phyloP scores from a whole-genome alignment of 2,797 vertebrate genomes.

The Chanos chanos region DNA sequence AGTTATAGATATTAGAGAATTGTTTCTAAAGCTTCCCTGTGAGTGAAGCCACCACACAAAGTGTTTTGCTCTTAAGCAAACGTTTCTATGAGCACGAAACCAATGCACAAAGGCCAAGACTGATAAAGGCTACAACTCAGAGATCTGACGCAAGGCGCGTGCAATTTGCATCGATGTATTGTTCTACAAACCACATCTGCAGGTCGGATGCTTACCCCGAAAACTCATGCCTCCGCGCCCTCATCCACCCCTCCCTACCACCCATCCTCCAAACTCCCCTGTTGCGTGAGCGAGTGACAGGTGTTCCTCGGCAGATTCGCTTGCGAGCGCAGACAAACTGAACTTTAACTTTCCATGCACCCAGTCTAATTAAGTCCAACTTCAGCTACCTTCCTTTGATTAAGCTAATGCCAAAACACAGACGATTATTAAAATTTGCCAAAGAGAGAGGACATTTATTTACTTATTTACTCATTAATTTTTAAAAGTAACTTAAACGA shows the following conservation, averaged over 20 bases:
- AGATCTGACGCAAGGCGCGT: constrained; percentile 49
- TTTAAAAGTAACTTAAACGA: too few relatives aligned
- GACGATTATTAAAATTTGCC: too few relatives aligned
- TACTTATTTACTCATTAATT: too few relatives aligned
- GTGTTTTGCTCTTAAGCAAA: not conserved
- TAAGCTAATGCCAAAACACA: too few relatives aligned
- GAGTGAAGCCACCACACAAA: not conserved
- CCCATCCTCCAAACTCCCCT: constrained; percentile 8
- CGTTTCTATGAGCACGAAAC: not conserved
- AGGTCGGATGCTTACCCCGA: constrained; percentile 30
- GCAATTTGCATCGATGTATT: constrained; percentile 57
- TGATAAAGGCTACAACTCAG: not conserved
- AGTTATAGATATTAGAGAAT: constrained; percentile 44
- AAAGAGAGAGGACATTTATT: too few relatives aligned
- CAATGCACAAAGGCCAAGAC: too few relatives aligned
- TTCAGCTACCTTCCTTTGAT: too few relatives aligned
- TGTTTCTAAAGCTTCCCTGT: not conserved
- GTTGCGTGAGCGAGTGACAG: constrained; percentile 58
- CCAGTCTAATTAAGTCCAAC: too few relatives aligned
- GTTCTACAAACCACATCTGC: constrained; percentile 61
- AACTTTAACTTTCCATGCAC: constrained; percentile 29
- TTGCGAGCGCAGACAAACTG: constrained; percentile 3
- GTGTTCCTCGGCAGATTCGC: constrained; percentile 52
- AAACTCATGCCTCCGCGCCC: not conserved
- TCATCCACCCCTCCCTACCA: not conserved